Conservation (phyloP, 2,888 invertebrate species). For the Cryptocephalus moraei region DNA sequence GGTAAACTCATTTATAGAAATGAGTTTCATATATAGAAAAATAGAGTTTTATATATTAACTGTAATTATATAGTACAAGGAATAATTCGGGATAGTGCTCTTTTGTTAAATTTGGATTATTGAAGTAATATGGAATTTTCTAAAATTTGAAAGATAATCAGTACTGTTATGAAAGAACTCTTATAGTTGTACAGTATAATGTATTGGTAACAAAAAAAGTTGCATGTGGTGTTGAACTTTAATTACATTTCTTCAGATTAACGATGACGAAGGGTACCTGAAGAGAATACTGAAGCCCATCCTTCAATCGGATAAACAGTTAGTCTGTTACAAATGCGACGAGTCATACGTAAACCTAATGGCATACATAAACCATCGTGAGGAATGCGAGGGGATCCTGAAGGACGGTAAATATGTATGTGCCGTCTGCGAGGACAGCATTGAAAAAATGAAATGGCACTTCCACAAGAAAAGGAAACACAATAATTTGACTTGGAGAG, state of each 20-base stretch:
- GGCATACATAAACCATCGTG: conserved; percentile 12
- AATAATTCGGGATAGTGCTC: too few species aligned
- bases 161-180: too few species aligned
- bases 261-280: conserved; percentile 7
- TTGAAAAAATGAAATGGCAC: conserved; percentile 38
- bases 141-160: too few species aligned
- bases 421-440: conserved; percentile 38
- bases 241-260: conserved; percentile 5
- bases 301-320: conserved; percentile 4
- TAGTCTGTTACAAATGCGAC: conserved; percentile 12
- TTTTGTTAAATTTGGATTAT: too few species aligned
- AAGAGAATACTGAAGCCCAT: conserved; percentile 9
- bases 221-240: too few species aligned
- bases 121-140: too few species aligned
- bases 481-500: conserved; percentile 48
- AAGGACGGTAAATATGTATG: conserved; percentile 31
- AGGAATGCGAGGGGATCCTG: conserved; percentile 15
- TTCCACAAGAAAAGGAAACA: conserved; percentile 44
- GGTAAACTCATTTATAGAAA: too few species aligned
- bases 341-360: conserved; percentile 1
- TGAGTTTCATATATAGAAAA: too few species aligned
- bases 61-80: too few species aligned
- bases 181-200: too few species aligned
- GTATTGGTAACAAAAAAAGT: too few species aligned
- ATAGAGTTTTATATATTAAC: too few species aligned